Evolutionary conservation across 1,140 invertebrate species (phyloP), one percentile per base, ranked within the genome.

Genomic region (Drosophila fuyamai): DNA sequence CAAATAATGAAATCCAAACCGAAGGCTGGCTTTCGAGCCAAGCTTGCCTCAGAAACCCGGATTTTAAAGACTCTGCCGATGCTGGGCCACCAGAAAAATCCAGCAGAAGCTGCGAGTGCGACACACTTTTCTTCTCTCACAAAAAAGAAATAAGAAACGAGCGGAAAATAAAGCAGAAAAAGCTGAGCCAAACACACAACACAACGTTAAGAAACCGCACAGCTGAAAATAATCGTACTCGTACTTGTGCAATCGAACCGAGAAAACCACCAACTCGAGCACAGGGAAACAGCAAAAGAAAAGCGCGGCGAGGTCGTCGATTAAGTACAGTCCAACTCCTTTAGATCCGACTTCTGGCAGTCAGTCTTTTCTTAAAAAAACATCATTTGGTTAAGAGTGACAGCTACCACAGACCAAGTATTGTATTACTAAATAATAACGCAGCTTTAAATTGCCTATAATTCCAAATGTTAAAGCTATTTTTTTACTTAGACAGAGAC

Each of bases 41-140:
- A 78, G 80, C 67, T 89, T 71, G 65, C 47, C 81, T 78, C 66
- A 76, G 74, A 90, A 91, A 91, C 90, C 90, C 90, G 90, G 90
- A 91, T 91, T 91, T 91, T 88, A 80, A 90, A 88, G 82, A 88
- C 90, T 91, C 83, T 91, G 63, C 65, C 76, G 58, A 51, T 88
- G 80, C 90, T 91, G 90, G 90, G 90, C 80, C 79, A 84, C 70
- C 90, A 91, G 90, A 84, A 91, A 89, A 91, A 89, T 23, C 51
- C 62, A 63, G 68, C 68, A 70, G 58, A 54, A 50, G 71, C 82
- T 82, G 82, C 75, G 43, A 35, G 59, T 38, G 47, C 74, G 80
- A 80, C 84, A 88, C 77, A 85, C 67, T 80, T 85, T 70, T 72
- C 65, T 70, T 46, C 40, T 36, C 32, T 71, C 50, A 32, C 57